phyloP scores from a whole-genome alignment of 2,888 invertebrate genomes.

The Mimachlamys varia region DNA sequence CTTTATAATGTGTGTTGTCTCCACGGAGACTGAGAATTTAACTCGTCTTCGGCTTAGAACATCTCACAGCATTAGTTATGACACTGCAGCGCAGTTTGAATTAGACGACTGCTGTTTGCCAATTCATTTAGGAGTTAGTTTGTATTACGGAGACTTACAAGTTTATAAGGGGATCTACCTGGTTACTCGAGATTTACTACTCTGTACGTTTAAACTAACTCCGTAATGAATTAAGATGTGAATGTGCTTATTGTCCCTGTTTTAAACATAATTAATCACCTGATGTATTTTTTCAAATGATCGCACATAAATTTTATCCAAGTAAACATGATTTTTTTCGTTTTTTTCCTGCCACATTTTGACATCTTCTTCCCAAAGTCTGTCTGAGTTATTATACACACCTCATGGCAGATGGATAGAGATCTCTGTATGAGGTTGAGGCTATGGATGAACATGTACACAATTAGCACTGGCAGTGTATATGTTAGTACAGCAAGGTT shows the following conservation, averaged over 20 bases:
- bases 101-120: background rate
- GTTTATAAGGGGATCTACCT: background rate
- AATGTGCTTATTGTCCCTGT: background rate
- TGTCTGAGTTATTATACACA: background rate
- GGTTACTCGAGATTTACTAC: background rate
- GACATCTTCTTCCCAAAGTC: background rate
- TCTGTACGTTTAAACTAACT: too few relatives aligned
- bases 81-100: background rate
- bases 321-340: background rate
- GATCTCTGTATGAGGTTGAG: background rate
- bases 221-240: too few relatives aligned
- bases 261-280: background rate
- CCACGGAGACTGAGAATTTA: background rate
- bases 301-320: background rate
- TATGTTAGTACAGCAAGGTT: background rate
- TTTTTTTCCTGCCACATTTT: background rate
- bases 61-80: background rate
- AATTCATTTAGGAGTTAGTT: background rate
- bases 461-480: background rate
- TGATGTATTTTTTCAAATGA: background rate
- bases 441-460: background rate
- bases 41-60: background rate
- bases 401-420: background rate
- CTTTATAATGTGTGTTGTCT: constrained; percentile 13
- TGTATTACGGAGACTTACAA: background rate